Conservation (phyloP, 2,888 invertebrate genomes). For the Andricus curvator region DNA sequence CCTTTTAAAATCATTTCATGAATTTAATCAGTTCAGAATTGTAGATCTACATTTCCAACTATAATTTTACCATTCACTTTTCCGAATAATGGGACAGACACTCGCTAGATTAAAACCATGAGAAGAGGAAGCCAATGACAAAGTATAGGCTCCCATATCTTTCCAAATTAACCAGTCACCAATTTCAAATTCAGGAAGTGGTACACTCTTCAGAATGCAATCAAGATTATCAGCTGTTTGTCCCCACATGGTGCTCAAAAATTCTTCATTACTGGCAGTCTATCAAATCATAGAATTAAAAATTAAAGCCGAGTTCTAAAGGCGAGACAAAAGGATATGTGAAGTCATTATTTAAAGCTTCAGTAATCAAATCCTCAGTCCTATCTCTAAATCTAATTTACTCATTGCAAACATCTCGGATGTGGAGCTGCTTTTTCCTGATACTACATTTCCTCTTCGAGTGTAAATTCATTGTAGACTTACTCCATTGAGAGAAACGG, state of each 20-base stretch:
- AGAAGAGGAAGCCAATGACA: constrained; percentile 77
- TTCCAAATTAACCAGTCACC: constrained; percentile 83
- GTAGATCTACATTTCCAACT: neutral
- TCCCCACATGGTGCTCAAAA: constrained; percentile 80
- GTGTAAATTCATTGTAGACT: constrained; percentile 1
- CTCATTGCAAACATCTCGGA: neutral
- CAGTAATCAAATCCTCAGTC: neutral
- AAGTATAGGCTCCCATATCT: constrained; percentile 84
- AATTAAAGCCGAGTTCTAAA: neutral
- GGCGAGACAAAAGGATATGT: neutral
- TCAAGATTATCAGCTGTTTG: constrained; percentile 84
- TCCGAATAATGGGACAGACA: constrained; percentile 73
- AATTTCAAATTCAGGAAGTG: constrained; percentile 80
- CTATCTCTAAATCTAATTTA: neutral
- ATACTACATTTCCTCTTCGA: neutral
- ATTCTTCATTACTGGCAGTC: constrained; percentile 47
- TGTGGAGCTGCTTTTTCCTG: neutral
- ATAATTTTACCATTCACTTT: constrained; percentile 70
- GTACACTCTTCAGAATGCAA: constrained; percentile 77
- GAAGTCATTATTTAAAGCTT: neutral
- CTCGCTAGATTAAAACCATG: constrained; percentile 80
- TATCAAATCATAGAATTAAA: neutral
- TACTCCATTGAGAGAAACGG: constrained; percentile 58
- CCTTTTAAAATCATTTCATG: neutral
- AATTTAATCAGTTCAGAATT: neutral